Evolutionary conservation across 2,113 vertebrate genomes (phyloP), one percentile per base, ranked within the genome.

Genomic region (Oophaga pumilio): DNA sequence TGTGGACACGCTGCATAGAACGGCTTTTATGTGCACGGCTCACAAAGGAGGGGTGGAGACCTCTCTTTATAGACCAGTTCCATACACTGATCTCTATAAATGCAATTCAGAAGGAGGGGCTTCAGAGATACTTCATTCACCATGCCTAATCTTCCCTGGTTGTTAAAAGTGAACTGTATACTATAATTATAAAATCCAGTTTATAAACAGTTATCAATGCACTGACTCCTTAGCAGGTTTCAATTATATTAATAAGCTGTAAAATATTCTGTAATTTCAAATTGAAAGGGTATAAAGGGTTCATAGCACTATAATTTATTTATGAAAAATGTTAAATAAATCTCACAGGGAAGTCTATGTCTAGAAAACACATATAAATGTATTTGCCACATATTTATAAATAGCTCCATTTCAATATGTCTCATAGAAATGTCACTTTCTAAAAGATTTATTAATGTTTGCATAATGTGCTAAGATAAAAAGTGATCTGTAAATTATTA

Each of bases 381-480:
- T 64, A 82, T 50, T 2, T 8, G 33, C 24, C 22, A 33, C 59
- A 50, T 66, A 64, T 82, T 64, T 64, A 82, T 66, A 82, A 82
- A 82, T 82, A 82, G 80, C 60, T 66, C 10, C 33, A 15, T 14
- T n/a, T 68, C 50, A 13, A 78, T 64, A 64, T 43, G 18, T 64
- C 80, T 66, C 60, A 68, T 24, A 66, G 28, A 82, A 68, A 68
- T 82, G 84, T 85, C 68, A 76, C 26, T 74, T 50, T 60, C 60
- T 52, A 68, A 57, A 43, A 82, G 20, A 82, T 68, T 33, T 52
- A n/a, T 68, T 82, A 82, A 52, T 52, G 20, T 68, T 82, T 66
- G 62, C 59, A 77, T 77, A 77, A 53, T 52, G 33, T n/a, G 49
- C 52, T 59, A 53, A 79, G 33, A 50, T 49, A 11, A 15, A 66